Percentiles rank a stretch among this genome's conserved stretches.
phyloP scores from a whole-genome alignment of 2,888 invertebrate species.

The Graphium colonna region DNA sequence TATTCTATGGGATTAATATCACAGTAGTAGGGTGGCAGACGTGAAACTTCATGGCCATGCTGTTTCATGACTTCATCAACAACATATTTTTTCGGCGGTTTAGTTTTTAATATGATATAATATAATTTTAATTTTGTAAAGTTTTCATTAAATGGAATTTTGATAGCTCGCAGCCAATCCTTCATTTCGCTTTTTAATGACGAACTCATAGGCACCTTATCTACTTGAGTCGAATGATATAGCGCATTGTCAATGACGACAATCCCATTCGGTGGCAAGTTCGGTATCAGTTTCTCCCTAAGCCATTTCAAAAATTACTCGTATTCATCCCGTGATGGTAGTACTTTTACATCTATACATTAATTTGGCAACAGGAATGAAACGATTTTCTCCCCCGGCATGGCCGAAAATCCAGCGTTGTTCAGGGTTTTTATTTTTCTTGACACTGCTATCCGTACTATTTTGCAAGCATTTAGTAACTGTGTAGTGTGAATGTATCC shows the following conservation, averaged over 20 bases:
- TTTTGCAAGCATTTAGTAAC: constrained; percentile 27
- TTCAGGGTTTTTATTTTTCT: constrained; percentile 17
- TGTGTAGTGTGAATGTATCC: constrained; percentile 25
- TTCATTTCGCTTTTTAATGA: constrained; percentile 23
- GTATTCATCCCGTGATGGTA: constrained; percentile 23
- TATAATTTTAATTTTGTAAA: constrained; percentile 24
- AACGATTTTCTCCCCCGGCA: not conserved
- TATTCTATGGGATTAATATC: constrained; percentile 29
- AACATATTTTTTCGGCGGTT: constrained; percentile 28
- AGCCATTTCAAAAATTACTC: constrained; percentile 30
- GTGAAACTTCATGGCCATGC: constrained; percentile 34
- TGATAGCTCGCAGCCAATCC: constrained; percentile 27
- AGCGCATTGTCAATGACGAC: constrained; percentile 30
- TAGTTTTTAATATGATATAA: constrained; percentile 8
- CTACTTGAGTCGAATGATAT: constrained; percentile 27
- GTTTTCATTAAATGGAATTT: constrained; percentile 26
- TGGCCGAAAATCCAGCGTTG: constrained; percentile 24
- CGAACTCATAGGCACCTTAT: not conserved
- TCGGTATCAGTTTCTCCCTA: constrained; percentile 31
- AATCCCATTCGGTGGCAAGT: constrained; percentile 29
- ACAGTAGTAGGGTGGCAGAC: constrained; percentile 42
- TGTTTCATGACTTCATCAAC: constrained; percentile 31
- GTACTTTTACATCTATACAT: constrained; percentile 28
- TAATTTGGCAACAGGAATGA: constrained; percentile 7
- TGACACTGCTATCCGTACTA: constrained; percentile 16